phyloP scores from a whole-genome alignment of 2,113 vertebrate genomes.

The Dasyornis broadbenti region DNA sequence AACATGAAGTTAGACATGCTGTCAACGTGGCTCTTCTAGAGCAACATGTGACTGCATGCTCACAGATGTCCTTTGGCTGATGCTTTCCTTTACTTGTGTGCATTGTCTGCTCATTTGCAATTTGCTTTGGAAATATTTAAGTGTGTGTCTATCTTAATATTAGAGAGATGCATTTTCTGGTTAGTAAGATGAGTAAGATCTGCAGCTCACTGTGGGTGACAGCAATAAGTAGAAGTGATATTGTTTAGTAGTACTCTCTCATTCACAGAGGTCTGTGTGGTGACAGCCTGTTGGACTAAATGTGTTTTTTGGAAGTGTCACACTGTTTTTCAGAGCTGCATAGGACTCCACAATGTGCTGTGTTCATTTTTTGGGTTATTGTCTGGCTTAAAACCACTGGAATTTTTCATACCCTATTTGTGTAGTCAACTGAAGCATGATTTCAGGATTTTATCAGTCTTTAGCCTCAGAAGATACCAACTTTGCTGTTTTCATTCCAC shows the following conservation, averaged over 20 bases:
- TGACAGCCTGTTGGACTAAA: background rate
- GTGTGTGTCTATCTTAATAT: background rate
- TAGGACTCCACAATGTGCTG: background rate
- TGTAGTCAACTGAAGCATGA: background rate
- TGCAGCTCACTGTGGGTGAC: background rate
- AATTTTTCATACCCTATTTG: background rate
- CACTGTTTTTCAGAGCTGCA: background rate
- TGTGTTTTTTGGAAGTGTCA: background rate
- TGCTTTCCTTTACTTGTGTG: background rate
- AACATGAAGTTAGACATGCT: background rate
- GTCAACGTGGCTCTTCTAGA: background rate
- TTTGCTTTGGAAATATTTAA: conserved; percentile 20
- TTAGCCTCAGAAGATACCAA: background rate
- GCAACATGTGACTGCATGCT: background rate
- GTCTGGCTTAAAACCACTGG: background rate
- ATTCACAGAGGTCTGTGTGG: background rate
- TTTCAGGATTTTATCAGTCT: background rate
- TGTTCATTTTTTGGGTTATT: background rate
- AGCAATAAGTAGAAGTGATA: background rate
- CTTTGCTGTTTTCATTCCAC: background rate
- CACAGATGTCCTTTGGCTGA: background rate
- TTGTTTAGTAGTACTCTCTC: background rate
- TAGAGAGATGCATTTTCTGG: background rate
- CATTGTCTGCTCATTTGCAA: background rate
- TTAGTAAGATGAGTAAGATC: background rate